phyloP scores from a whole-genome alignment of 1,140 invertebrate species.

The Pentalonia nigronervosa region DNA sequence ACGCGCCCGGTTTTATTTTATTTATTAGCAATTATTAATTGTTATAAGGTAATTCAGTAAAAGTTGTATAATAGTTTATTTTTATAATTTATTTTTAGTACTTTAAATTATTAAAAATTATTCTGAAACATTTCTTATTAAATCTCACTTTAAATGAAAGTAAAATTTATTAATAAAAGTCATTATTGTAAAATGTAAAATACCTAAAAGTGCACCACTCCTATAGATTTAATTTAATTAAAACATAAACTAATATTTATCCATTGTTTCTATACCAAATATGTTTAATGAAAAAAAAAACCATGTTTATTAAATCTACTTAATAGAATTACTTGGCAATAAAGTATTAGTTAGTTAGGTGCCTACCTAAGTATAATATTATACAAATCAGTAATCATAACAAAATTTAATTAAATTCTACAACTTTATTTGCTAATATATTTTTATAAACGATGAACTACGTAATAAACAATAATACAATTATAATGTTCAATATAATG shows the following conservation, averaged over 20 bases:
- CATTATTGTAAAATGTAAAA: background rate
- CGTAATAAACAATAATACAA: background rate
- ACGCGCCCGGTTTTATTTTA: background rate
- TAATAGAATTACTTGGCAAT: background rate
- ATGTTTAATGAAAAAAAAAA: background rate
- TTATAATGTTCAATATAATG: background rate
- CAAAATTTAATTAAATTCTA: background rate
- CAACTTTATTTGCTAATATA: background rate
- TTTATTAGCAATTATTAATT: background rate
- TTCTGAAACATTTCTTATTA: background rate
- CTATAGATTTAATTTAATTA: slow-evolving; percentile 8
- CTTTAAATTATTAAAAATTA: background rate
- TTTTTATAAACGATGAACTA: background rate
- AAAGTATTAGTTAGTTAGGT: background rate
- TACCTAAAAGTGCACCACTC: background rate
- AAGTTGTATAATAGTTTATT: background rate
- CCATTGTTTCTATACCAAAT: background rate
- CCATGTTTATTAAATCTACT: background rate
- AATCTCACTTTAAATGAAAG: background rate
- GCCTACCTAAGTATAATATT: background rate
- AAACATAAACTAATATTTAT: background rate
- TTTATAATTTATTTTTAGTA: background rate
- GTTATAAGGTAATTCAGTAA: background rate
- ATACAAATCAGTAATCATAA: background rate
- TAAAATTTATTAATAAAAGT: background rate